Conservation (phyloP, 2,888 invertebrate genomes). For the Hirudinaria manillensis region DNA sequence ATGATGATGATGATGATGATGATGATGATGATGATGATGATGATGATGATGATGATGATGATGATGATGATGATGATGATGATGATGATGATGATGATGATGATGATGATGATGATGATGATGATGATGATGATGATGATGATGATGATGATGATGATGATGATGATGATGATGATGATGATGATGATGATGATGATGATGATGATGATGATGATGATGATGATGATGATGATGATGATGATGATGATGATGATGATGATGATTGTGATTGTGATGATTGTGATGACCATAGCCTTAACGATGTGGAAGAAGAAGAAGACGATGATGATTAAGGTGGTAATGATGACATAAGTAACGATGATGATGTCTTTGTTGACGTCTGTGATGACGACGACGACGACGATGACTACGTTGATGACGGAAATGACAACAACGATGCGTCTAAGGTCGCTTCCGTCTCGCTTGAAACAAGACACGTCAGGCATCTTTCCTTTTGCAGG, state of each 20-base stretch:
- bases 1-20: conserved; percentile 23
- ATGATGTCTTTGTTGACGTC: conserved; percentile 24
- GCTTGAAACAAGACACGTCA: too few relatives aligned
- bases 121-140: conserved; percentile 28
- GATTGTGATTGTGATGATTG: conserved; percentile 9
- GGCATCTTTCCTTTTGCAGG: too few relatives aligned
- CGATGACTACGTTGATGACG: too few relatives aligned
- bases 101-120: conserved; percentile 30
- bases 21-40: conserved; percentile 28
- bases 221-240: conserved; percentile 26
- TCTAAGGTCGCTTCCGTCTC: too few relatives aligned
- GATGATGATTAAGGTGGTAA: conserved; percentile 11
- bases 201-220: conserved; percentile 23
- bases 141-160: conserved; percentile 21
- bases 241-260: conserved; percentile 29
- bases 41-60: conserved; percentile 28
- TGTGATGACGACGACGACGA: neutral
- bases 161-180: conserved; percentile 30
- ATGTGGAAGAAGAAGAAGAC: conserved; percentile 19
- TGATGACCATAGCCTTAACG: neutral
- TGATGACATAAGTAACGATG: conserved; percentile 23
- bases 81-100: conserved; percentile 28
- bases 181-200: conserved; percentile 31
- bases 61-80: conserved; percentile 28
- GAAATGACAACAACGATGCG: too few relatives aligned